Conservation (phyloP, 2,797 vertebrate genomes). For the Gobionotothen gibberifrons region DNA sequence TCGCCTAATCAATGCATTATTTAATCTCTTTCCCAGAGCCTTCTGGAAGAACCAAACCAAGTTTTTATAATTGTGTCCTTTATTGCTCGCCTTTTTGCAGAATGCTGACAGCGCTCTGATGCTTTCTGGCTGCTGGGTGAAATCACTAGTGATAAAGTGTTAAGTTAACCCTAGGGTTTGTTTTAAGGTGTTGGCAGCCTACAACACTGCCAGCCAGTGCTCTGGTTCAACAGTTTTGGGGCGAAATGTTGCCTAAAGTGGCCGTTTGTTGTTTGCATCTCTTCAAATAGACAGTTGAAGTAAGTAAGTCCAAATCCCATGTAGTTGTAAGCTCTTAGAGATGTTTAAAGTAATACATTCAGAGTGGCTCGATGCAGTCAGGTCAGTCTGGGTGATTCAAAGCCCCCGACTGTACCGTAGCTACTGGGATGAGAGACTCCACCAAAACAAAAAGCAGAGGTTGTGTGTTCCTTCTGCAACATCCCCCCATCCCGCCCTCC, state of each 20-base stretch:
- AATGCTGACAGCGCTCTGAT: conserved; percentile 71
- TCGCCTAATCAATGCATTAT: conserved; percentile 66
- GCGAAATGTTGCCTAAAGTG: not conserved
- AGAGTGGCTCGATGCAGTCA: not conserved
- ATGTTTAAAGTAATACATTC: not conserved
- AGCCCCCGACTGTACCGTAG: conserved; percentile 3
- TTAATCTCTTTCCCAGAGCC: conserved; percentile 59
- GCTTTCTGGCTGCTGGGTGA: conserved; percentile 43
- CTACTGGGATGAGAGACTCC: conserved; percentile 47
- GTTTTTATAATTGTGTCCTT: conserved; percentile 16
- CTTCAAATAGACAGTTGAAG: not conserved
- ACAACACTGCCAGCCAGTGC: not conserved
- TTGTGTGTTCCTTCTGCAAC: conserved; percentile 58
- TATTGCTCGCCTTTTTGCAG: conserved; percentile 46
- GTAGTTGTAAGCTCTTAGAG: too few species aligned
- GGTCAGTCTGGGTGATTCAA: conserved; percentile 22
- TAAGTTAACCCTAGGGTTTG: too few species aligned
- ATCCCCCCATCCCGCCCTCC: conserved; percentile 63
- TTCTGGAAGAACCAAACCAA: conserved; percentile 16
- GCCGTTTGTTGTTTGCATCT: not conserved
- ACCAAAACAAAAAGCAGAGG: conserved; percentile 67
- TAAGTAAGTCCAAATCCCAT: not conserved
- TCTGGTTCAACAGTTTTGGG: not conserved
- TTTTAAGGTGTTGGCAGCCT: not conserved
- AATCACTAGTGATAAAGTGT: too few species aligned